Conservation (phyloP, 2,113 vertebrate genomes). For the Ochotona curzoniae region DNA sequence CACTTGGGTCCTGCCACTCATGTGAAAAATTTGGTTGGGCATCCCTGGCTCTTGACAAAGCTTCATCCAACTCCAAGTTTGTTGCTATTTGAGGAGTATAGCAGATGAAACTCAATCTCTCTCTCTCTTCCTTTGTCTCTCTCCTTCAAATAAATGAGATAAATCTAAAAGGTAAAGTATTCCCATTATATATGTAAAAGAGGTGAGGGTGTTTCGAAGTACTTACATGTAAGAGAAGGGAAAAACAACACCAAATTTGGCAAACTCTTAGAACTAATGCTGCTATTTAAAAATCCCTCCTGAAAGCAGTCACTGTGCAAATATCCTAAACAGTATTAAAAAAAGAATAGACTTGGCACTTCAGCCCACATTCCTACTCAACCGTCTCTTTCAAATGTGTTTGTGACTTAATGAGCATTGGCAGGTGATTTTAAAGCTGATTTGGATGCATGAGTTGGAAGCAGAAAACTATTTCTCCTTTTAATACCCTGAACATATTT, state of each 20-base stretch:
- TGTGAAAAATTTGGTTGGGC: no score
- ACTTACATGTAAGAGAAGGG: slow-evolving; percentile 5
- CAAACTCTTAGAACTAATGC: slow-evolving; percentile 1
- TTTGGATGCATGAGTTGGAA: slow-evolving; percentile 26
- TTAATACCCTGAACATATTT: slow-evolving; percentile 37
- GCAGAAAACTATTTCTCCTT: not conserved
- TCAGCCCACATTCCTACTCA: slow-evolving; percentile 15
- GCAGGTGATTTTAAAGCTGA: slow-evolving; percentile 64
- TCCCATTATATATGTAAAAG: not conserved
- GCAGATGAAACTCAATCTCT: no score
- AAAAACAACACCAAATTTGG: not conserved
- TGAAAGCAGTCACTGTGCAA: slow-evolving; percentile 9
- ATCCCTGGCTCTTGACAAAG: no score
- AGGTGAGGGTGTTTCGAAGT: not conserved
- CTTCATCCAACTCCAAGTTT: no score
- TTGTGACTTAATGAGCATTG: slow-evolving; percentile 56
- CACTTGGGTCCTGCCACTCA: no score
- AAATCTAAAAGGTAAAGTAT: no score
- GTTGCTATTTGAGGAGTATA: no score
- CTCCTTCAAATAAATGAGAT: no score
- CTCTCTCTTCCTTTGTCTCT: no score
- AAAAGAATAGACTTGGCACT: slow-evolving; percentile 48
- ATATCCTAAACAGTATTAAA: slow-evolving; percentile 35
- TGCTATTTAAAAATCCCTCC: not conserved
- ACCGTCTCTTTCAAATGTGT: slow-evolving; percentile 8